These are phyloP conservation scores for Magallana angulata DNA, from an alignment of 1,140 invertebrate species.

Conservation along the genomic window DNA sequence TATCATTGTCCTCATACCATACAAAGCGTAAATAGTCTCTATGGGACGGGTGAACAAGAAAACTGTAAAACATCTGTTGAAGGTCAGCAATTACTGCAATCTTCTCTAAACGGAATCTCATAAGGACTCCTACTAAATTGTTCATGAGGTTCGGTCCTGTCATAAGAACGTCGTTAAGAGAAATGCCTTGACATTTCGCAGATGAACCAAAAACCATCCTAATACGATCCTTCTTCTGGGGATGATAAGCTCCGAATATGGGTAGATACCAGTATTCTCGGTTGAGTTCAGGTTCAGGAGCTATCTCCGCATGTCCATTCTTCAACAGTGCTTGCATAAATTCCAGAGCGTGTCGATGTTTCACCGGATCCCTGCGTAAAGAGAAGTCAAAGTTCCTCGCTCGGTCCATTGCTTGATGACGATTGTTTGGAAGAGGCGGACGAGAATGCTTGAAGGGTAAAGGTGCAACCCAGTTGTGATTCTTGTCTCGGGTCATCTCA, in stretches of 20 bases:
- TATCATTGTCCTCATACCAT: constrained; percentile 56
- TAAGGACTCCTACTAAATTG: constrained; percentile 58
- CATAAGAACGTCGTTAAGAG: constrained; percentile 65
- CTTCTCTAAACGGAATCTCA: constrained; percentile 58
- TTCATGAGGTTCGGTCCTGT: constrained; percentile 75
- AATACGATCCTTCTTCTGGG: constrained; percentile 34
- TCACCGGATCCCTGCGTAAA: constrained; percentile 43
- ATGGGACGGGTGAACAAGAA: constrained; percentile 50
- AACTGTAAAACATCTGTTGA: too few species aligned
- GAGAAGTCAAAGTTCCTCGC: constrained; percentile 39
- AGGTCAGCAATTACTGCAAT: constrained; percentile 45
- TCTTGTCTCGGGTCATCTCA: too few species aligned
- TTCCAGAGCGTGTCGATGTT: too few species aligned
- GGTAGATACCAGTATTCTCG: constrained; percentile 60
- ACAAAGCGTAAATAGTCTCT: constrained; percentile 59
- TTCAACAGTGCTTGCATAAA: constrained; percentile 59
- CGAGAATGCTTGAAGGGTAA: not conserved
- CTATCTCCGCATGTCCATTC: constrained; percentile 53
- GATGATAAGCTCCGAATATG: constrained; percentile 58
- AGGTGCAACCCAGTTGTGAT: too few species aligned
- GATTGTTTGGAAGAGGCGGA: constrained; percentile 49
- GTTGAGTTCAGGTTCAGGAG: constrained; percentile 40
- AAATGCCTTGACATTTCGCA: constrained; percentile 58
- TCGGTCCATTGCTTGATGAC: constrained; percentile 42
- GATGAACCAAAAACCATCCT: not conserved